These are phyloP conservation scores for Leptura quadrifasciata DNA, from an alignment of 2,888 invertebrate genomes.

Conservation along the genomic window DNA sequence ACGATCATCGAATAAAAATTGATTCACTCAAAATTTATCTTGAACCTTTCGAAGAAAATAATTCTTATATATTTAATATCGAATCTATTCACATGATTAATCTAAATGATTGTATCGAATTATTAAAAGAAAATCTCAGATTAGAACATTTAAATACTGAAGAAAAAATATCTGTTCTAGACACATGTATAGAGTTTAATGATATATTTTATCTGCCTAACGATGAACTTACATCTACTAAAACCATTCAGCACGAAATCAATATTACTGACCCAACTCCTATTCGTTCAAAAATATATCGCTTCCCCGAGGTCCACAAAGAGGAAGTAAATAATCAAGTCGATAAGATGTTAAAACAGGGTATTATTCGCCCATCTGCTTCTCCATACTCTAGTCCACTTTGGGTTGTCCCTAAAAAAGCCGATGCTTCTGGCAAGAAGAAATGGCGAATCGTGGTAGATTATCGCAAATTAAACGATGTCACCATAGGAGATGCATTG, in stretches of 20 bases:
- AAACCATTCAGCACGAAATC: slow-evolving; percentile 58
- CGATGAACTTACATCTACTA: slow-evolving; percentile 57
- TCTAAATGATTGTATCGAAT: no score
- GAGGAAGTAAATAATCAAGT: slow-evolving; percentile 63
- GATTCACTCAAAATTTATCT: no score
- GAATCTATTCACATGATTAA: no score
- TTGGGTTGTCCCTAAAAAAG: no score
- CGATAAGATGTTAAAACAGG: slow-evolving; percentile 54
- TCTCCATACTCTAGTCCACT: no score
- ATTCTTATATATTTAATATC: no score
- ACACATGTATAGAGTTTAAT: slow-evolving; percentile 58
- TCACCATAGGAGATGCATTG: no score
- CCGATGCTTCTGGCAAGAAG: no score
- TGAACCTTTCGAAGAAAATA: no score
- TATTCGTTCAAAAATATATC: slow-evolving; percentile 60
- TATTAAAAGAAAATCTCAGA: slow-evolving; percentile 32
- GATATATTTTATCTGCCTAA: slow-evolving; percentile 59
- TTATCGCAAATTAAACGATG: no score
- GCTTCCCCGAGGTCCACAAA: slow-evolving; percentile 63
- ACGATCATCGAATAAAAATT: no score
- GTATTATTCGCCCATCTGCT: slow-evolving; percentile 52
- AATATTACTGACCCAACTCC: slow-evolving; percentile 50
- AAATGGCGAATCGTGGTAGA: no score
- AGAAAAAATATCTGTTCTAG: slow-evolving; percentile 57
- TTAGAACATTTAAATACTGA: slow-evolving; percentile 59